Evolutionary conservation across 2,113 vertebrate genomes (phyloP), one percentile per base, ranked within the genome.

Genomic region (Oncorhynchus keta): DNA sequence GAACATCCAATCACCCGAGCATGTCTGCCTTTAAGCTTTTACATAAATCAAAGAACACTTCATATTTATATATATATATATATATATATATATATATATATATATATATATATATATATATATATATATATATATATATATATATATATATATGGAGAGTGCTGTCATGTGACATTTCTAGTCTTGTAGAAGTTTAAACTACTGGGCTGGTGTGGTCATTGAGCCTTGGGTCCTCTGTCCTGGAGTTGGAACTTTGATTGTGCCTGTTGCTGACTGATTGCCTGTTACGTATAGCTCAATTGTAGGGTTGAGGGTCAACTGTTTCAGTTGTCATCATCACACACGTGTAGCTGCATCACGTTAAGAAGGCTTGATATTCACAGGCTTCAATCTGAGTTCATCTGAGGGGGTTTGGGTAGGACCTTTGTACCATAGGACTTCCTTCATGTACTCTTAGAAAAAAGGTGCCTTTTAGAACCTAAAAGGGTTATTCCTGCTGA

Each of bases 251-350:
- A 61, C 13, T 70, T 61, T 83, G 76, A 87, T 86, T 85, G 76
- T 79, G 32, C 0, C 68, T 59, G 79, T 64, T 57, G 8, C 35
- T 30, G 7, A 48, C 79, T 89, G 81, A 86, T 85, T 85, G 80
- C 80, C 49, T 18, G 61, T 79, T 67, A 73, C 9, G 64, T 83
- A 81, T 61, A 79, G 75, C 71, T 86, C 51, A 82, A 45, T 61
- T 73, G 51, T 70, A 71, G 84, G 85, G 83, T 86, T 1, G 84
- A 65, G 81, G 84, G 66, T 85, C 73, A 79, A 0, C 3, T 26
- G 65, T 73, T 75, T 80, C 79, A 28, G 30, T 76, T 88, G 72
- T 79, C 77, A 48, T 28, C 68, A 45, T 35, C 74, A 64, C 57
- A 64, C 22, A 71, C 49, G 28, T 24, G 39, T 45, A 45, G 9